Percentiles rank a stretch among this genome's conserved stretches.
phyloP scores from a whole-genome alignment of 1,140 invertebrate genomes.

The Grapholita molesta region DNA sequence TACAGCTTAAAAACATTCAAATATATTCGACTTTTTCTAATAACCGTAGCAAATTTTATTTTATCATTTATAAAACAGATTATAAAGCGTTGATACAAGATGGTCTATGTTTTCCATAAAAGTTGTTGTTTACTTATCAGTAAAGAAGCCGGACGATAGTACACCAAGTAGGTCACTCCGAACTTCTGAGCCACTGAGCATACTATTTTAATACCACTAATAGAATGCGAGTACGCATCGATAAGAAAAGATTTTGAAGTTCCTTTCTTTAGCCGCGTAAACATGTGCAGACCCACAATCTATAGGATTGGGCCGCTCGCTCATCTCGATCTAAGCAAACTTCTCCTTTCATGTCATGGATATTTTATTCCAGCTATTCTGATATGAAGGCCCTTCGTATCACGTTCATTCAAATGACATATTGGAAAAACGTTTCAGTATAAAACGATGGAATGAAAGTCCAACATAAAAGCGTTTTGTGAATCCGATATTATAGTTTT shows the following conservation, averaged over 20 bases:
- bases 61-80: no score
- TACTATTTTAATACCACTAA: constrained; percentile 70
- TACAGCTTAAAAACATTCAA: no score
- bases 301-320: constrained; percentile 43
- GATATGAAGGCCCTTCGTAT: constrained; percentile 63
- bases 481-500: not conserved
- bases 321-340: constrained; percentile 61
- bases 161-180: no score
- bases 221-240: constrained; percentile 60
- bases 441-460: constrained; percentile 40
- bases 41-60: no score
- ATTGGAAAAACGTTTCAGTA: constrained; percentile 65
- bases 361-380: constrained; percentile 70
- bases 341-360: constrained; percentile 64
- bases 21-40: no score
- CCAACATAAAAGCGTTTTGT: not conserved
- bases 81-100: no score
- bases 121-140: no score
- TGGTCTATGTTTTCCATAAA: no score
- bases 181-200: not conserved
- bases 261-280: constrained; percentile 54
- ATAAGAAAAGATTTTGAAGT: constrained; percentile 50
- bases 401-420: constrained; percentile 69
- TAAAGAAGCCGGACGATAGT: no score
- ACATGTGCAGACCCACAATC: constrained; percentile 43